Percentiles rank a stretch among this genome's conserved stretches.
phyloP scores from a whole-genome alignment of 2,113 vertebrate genomes.

The Gadus macrocephalus region DNA sequence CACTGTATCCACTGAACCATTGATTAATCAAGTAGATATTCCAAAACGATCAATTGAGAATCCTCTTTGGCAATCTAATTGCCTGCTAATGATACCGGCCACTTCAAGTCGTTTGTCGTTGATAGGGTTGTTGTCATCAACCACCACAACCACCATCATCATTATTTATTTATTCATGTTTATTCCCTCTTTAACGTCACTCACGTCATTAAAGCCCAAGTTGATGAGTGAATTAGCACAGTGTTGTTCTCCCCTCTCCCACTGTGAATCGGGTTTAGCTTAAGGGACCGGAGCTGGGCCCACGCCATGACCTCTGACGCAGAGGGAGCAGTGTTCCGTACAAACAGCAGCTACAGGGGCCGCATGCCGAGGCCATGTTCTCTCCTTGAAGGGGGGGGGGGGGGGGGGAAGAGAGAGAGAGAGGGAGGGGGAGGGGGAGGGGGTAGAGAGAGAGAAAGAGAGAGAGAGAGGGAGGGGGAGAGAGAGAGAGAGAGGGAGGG shows the following conservation, averaged over 20 bases:
- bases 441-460: too few relatives aligned
- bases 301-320: conserved; percentile 37
- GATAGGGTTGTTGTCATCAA: too few relatives aligned
- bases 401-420: not conserved
- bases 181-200: conserved; percentile 7
- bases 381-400: conserved; percentile 21
- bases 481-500: too few relatives aligned
- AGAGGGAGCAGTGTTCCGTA: conserved; percentile 21
- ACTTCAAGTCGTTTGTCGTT: too few relatives aligned
- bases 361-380: conserved; percentile 23
- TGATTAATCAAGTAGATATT: too few relatives aligned
- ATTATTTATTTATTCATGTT: not conserved
- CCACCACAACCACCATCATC: not conserved
- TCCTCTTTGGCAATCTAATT: not conserved
- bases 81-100: not conserved
- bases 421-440: too few relatives aligned
- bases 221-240: conserved; percentile 20
- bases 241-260: not conserved
- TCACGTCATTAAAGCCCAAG: too few relatives aligned
- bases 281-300: conserved; percentile 28
- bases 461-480: too few relatives aligned
- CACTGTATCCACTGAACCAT: too few relatives aligned
- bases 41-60: too few relatives aligned
- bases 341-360: conserved; percentile 7
- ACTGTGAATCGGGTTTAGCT: conserved; percentile 37